Evolutionary conservation across 1,140 invertebrate species (phyloP), one percentile per base, ranked within the genome.

Genomic region (Brachionus asplanchnoidis): DNA sequence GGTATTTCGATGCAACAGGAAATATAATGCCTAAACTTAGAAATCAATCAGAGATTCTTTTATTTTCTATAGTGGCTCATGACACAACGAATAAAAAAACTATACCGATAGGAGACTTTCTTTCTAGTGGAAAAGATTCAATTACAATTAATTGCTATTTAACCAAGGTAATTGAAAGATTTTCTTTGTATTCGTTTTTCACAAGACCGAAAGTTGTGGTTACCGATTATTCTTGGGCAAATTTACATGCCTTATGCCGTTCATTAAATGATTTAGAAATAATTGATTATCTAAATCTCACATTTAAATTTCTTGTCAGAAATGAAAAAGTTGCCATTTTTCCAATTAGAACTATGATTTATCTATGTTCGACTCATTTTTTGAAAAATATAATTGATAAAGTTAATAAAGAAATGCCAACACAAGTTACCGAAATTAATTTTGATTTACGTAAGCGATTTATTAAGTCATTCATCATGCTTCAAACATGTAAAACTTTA

Each of bases 1-100:
- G 73, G 73, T 50, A 77, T 46, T 77, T 77, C 20, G 73, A 77
- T 36, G 73, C 73, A 50, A 46, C 73, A 46, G 73, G 73, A 20
- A 46, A 23, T 11, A 26, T 77, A 8, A 46, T 77, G 44, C n/a
- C 40, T 9, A 50, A 77, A 77, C 7, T 46, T 46, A 9, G 40
- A 46, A 50, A 77, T 28, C 73, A 77, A 77, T 23, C 23, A 7
- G 44, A 77, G 73, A 46, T 44, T 17, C 44, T 77, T 77, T 36
- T 77, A 6, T 77, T 46, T 46, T 77, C 73, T 26, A 77, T 77
- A 8, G 42, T 77, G 20, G 40, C 17, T 20, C 17, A 77, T 77
- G 73, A 77, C 42, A 12, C 73, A 8, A 77, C 0, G 42, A 46
- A 46, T n/a, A 77, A 77, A 50, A 46, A 42, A 46, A 46, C 12